These are phyloP conservation scores for Heliconius eleuchia DNA, from an alignment of 1,140 invertebrate genomes.

Conservation along the genomic window DNA sequence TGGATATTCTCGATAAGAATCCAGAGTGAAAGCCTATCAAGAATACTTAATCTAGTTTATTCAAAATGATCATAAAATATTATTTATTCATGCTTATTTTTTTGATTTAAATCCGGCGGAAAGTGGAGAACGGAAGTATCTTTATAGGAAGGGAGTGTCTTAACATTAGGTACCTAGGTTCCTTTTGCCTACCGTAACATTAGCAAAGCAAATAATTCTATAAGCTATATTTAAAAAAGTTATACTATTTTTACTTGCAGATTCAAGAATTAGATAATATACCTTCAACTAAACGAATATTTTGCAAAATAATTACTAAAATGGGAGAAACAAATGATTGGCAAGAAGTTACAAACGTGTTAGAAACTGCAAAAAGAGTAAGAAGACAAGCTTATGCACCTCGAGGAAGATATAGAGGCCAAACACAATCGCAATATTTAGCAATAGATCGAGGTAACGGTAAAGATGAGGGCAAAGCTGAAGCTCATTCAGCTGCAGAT, in stretches of 20 bases:
- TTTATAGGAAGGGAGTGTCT: too few relatives aligned
- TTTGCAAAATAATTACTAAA: slow-evolving; percentile 47
- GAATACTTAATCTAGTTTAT: too few relatives aligned
- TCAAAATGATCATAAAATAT: too few relatives aligned
- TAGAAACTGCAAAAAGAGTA: slow-evolving; percentile 35
- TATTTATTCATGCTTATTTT: too few relatives aligned
- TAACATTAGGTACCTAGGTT: too few relatives aligned
- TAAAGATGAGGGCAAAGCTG: slow-evolving; percentile 86
- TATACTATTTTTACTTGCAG: slow-evolving; percentile 36
- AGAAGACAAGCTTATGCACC: slow-evolving; percentile 50
- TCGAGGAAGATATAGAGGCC: slow-evolving; percentile 82
- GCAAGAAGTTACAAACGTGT: slow-evolving; percentile 22
- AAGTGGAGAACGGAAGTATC: too few relatives aligned
- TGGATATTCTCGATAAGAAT: too few relatives aligned
- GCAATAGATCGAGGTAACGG: slow-evolving; percentile 82
- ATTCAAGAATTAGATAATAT: slow-evolving; percentile 31
- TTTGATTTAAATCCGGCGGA: too few relatives aligned
- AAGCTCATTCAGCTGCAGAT: slow-evolving; percentile 87
- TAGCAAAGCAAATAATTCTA: too few relatives aligned
- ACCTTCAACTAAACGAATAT: slow-evolving; percentile 29
- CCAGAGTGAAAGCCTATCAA: too few relatives aligned
- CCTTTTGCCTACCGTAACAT: too few relatives aligned
- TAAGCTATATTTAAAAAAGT: too few relatives aligned
- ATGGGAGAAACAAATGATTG: slow-evolving; percentile 24
- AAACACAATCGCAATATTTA: slow-evolving; percentile 92